Evolutionary conservation across 2,797 vertebrate genomes (phyloP).

Genomic region (Oreonectes daqikongensis): DNA sequence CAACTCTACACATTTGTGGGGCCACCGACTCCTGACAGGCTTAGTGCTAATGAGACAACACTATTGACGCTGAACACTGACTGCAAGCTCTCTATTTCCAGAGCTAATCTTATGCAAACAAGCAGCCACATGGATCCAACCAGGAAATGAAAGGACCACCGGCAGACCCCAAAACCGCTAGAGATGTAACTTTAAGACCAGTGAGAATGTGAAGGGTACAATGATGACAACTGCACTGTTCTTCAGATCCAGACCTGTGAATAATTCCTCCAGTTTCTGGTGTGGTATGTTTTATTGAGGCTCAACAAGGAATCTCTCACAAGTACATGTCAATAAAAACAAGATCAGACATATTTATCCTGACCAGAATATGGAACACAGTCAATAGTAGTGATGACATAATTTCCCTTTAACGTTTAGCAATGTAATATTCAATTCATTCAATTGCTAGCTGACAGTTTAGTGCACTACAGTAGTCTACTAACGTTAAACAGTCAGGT

Average conservation of each 20-base stretch:
- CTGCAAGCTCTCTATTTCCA: conserved; percentile 48
- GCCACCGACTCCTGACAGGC: conserved; percentile 52
- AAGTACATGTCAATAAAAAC: no score
- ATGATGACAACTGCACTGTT: conserved; percentile 42
- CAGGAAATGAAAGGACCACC: conserved; percentile 71
- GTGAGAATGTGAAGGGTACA: conserved; percentile 22
- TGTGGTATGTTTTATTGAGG: background rate
- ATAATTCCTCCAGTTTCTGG: background rate
- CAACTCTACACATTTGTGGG: conserved; percentile 19
- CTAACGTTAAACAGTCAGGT: no score
- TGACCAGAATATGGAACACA: background rate
- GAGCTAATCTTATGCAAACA: conserved; percentile 70
- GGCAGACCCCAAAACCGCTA: conserved; percentile 57
- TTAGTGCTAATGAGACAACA: conserved; percentile 58
- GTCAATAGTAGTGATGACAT: background rate
- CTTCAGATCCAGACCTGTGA: background rate
- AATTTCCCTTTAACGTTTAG: background rate
- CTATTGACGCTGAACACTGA: conserved; percentile 38
- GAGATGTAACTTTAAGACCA: conserved; percentile 36
- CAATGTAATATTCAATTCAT: background rate
- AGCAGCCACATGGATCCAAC: conserved; percentile 55
- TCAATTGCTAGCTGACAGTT: background rate
- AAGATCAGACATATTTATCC: background rate
- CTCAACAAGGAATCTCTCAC: no score
- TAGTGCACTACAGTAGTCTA: background rate